A percentile compares a stretch with the other conserved stretches of the same genome.
Evolutionary conservation across 2,113 vertebrate species (phyloP).

Genomic region (Hydrolagus affinis): DNA sequence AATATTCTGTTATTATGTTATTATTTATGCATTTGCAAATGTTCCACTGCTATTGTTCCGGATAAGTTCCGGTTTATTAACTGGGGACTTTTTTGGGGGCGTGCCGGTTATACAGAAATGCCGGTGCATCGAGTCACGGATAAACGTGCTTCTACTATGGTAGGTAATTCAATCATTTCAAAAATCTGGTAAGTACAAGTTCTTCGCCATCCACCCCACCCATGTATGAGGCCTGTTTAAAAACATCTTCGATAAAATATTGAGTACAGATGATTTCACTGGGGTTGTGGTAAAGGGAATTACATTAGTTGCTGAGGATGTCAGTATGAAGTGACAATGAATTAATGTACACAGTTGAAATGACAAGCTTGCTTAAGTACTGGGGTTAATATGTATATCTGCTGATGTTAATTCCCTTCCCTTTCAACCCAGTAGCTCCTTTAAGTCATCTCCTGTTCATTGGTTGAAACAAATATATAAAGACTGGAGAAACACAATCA

Average conservation of each 20-base stretch:
- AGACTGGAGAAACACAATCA: background rate
- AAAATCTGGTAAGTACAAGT: too few species aligned
- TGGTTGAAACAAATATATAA: background rate
- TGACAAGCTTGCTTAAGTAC: background rate
- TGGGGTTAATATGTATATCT: background rate
- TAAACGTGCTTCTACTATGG: too few species aligned
- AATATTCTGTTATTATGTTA: too few species aligned
- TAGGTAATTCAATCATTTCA: too few species aligned
- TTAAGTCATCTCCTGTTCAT: background rate
- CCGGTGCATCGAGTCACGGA: too few species aligned
- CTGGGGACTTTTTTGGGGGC: too few species aligned
- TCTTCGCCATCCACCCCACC: too few species aligned
- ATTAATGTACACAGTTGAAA: conserved; percentile 11
- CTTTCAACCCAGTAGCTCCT: background rate
- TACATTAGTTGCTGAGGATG: background rate
- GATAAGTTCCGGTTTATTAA: too few species aligned
- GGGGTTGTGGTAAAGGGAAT: background rate
- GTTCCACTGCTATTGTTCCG: too few species aligned
- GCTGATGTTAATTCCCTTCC: background rate
- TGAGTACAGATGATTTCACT: background rate
- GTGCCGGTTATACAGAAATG: too few species aligned
- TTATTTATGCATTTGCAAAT: too few species aligned
- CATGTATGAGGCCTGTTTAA: background rate
- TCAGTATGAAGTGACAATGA: background rate
- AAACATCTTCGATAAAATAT: background rate